Percentiles rank a stretch among this genome's conserved stretches.
phyloP scores from a whole-genome alignment of 2,888 invertebrate species.

The Diarsia brunnea region DNA sequence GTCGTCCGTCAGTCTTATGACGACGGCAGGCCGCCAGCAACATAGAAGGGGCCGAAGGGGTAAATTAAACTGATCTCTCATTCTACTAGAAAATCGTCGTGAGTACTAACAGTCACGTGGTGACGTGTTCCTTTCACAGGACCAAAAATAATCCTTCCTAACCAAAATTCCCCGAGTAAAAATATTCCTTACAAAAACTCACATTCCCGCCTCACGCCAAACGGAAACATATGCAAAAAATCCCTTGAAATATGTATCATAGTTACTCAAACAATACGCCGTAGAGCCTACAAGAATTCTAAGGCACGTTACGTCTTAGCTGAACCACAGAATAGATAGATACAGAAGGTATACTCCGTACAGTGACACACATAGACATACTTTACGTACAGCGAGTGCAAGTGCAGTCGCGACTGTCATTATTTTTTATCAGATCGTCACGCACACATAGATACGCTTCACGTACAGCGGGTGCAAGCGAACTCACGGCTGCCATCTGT shows the following conservation, averaged over 20 bases:
- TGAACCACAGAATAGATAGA: not conserved
- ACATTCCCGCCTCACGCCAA: constrained; percentile 8
- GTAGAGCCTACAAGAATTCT: constrained; percentile 62
- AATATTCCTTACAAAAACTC: constrained; percentile 1
- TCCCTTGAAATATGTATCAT: constrained; percentile 56
- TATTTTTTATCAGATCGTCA: too few relatives aligned
- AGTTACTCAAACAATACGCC: constrained; percentile 56
- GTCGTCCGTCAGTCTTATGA: too few relatives aligned
- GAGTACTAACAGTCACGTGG: not conserved
- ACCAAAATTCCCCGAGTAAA: not conserved
- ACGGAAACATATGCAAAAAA: constrained; percentile 45
- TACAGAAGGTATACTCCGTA: constrained; percentile 23
- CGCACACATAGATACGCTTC: too few relatives aligned
- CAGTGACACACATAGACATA: not conserved
- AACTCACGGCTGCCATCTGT: not conserved
- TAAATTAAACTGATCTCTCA: too few relatives aligned
- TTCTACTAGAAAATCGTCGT: too few relatives aligned
- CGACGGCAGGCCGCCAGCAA: too few relatives aligned
- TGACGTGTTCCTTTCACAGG: not conserved
- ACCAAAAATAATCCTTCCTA: not conserved
- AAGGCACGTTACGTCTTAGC: constrained; percentile 52
- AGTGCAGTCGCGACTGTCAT: not conserved
- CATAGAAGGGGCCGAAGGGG: too few relatives aligned
- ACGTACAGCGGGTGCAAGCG: too few relatives aligned
- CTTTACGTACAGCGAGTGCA: constrained; percentile 2